Conservation (phyloP, 2,888 invertebrate species). For the Lepidochitona cinerea region DNA sequence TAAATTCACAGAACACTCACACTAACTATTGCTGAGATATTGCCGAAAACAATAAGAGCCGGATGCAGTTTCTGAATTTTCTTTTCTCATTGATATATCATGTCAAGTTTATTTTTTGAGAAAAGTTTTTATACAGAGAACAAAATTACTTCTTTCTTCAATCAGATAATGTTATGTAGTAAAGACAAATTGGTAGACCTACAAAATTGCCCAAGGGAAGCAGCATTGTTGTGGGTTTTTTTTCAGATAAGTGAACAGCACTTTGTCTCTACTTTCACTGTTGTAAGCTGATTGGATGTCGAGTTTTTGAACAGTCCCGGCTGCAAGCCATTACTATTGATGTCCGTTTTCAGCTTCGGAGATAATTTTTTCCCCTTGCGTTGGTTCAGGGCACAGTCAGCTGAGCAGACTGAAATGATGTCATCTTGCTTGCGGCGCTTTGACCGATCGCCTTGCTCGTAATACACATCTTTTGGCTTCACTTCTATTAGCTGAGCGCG, state of each 20-base stretch:
- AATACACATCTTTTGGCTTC: background rate
- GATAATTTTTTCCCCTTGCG: conserved; percentile 19
- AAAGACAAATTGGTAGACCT: too few relatives aligned
- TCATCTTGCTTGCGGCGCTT: conserved; percentile 23
- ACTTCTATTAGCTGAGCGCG: conserved; percentile 7
- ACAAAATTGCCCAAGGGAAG: too few relatives aligned
- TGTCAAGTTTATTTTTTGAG: too few relatives aligned
- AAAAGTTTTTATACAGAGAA: too few relatives aligned
- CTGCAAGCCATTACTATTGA: conserved; percentile 48
- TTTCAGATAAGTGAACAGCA: conserved; percentile 60
- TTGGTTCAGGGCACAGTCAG: conserved; percentile 33
- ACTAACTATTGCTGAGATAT: too few relatives aligned
- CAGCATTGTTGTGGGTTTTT: too few relatives aligned
- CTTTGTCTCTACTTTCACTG: conserved; percentile 51
- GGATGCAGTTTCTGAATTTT: too few relatives aligned
- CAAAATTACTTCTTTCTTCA: too few relatives aligned
- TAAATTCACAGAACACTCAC: too few relatives aligned
- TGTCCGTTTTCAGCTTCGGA: conserved; percentile 42
- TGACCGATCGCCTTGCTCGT: background rate
- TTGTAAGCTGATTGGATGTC: background rate
- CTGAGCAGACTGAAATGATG: conserved; percentile 34
- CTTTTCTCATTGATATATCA: too few relatives aligned
- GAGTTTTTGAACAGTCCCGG: conserved; percentile 36
- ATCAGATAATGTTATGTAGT: too few relatives aligned
- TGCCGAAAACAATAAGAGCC: too few relatives aligned